Evolutionary conservation across 2,113 vertebrate species (phyloP), one percentile per base, ranked within the genome.

Genomic region (Notarius quadriscutis): DNA sequence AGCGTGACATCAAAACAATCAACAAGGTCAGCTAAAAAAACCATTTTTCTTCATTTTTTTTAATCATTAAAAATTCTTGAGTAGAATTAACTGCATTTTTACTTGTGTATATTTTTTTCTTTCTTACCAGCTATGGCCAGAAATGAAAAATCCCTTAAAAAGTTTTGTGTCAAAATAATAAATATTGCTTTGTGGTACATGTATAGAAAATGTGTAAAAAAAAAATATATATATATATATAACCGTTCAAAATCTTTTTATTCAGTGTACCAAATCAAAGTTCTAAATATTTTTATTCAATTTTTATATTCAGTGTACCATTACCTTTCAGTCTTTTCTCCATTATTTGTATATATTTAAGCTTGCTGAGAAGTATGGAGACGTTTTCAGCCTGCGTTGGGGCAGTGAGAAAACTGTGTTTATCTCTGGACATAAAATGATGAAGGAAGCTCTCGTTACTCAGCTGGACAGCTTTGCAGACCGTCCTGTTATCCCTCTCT

Each of bases 371-470:
- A 90, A 93, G 74, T 96, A 96, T 0, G 96, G 97, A 14, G 92
- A 95, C 0, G 6, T 98, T 75, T 91, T 96, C 10, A 92, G 94
- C 67, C 0, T 94, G 5, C 30, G 91, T 0, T 0, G 91, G 58
- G 95, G 96, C n/a, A 48, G 3, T 1, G 0, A 72, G 0, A 78
- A 27, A 2, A 0, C 89, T 1, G 93, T 98, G 62, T 0, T 92
- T 1, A 0, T 98, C n/a, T 95, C 75, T 1, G 95, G 96, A 25
- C 90, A 95, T 62, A 92, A 91, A 60, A 90, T 96, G 94, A 85
- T 96, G 86, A 98, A 95, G 90, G 96, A 98, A 90, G 95, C 92
- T 50, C 95, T 97, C 0, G 69, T 96, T 20, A 93, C 90, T 78
- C 95, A 96, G 20, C 94, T 92, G 25, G 94, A 97, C 80, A 91